Percentiles rank a stretch among this genome's conserved stretches.
Conservation (phyloP, 2,797 vertebrate genomes). For the Gephyroberyx darwinii region DNA sequence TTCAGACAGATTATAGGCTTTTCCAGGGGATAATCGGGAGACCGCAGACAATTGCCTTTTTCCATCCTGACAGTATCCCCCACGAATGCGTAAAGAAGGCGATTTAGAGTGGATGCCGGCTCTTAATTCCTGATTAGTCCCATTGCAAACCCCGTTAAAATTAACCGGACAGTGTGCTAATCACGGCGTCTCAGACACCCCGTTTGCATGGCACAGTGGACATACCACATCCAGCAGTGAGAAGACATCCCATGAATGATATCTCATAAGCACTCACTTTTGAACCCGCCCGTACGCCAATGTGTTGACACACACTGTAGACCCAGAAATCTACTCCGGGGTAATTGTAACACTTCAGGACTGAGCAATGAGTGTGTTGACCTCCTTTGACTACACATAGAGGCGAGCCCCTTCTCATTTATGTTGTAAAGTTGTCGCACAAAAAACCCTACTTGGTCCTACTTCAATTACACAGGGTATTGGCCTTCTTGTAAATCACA, state of each 20-base stretch:
- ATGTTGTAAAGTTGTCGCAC: conserved; percentile 8
- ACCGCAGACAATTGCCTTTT: conserved; percentile 89
- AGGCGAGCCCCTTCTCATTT: conserved; percentile 24
- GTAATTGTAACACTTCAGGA: conserved; percentile 62
- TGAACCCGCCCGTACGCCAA: conserved; percentile 38
- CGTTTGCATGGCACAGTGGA: conserved; percentile 39
- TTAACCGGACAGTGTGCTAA: conserved; percentile 86
- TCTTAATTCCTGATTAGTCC: conserved; percentile 89
- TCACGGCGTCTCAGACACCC: conserved; percentile 77
- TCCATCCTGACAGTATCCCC: conserved; percentile 83
- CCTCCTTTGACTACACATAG: conserved; percentile 41
- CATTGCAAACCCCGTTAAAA: conserved; percentile 85
- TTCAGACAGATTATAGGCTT: conserved; percentile 89
- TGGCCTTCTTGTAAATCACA: conserved; percentile 5
- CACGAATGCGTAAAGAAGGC: conserved; percentile 76
- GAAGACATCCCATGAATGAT: conserved; percentile 48
- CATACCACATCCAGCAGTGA: conserved; percentile 38
- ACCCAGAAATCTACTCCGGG: conserved; percentile 46
- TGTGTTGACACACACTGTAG: conserved; percentile 49
- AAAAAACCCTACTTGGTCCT: background rate
- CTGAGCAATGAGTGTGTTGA: conserved; percentile 35
- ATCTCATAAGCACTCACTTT: conserved; percentile 48
- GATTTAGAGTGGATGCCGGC: conserved; percentile 84
- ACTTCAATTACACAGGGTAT: conserved; percentile 4
- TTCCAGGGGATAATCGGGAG: conserved; percentile 86